Evolutionary conservation across 2,888 invertebrate species (phyloP).

Genomic region (Rhynchonema sp.): DNA sequence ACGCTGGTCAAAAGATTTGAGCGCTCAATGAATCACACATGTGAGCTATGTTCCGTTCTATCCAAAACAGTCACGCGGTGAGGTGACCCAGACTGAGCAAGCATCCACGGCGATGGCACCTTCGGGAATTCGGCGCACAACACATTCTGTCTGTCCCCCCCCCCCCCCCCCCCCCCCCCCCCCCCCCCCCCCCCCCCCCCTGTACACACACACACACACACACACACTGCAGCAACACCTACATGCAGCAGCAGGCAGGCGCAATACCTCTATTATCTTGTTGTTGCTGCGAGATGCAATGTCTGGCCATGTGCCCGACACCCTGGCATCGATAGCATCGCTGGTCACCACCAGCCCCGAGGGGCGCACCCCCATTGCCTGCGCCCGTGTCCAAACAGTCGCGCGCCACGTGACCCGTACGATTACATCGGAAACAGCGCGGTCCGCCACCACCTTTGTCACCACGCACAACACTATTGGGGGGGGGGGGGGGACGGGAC

Average conservation of each 20-base stretch:
- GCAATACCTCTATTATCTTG: too few relatives aligned
- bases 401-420: slow-evolving; percentile 20
- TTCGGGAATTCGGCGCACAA: too few relatives aligned
- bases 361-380: too few relatives aligned
- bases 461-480: too few relatives aligned
- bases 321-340: slow-evolving; percentile 17
- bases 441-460: slow-evolving; percentile 5
- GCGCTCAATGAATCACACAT: too few relatives aligned
- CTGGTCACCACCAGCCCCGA: slow-evolving; percentile 5
- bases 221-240: too few relatives aligned
- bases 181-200: slow-evolving; percentile 11
- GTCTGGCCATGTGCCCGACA: slow-evolving; percentile 20
- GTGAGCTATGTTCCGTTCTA: too few relatives aligned
- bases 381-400: slow-evolving; percentile 14
- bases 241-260: too few relatives aligned
- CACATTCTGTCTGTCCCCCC: slow-evolving; percentile 7
- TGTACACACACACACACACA: not conserved
- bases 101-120: not conserved
- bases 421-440: slow-evolving; percentile 16
- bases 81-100: not conserved
- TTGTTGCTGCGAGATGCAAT: too few relatives aligned
- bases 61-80: too few relatives aligned
- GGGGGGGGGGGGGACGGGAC: too few relatives aligned
- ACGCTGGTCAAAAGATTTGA: too few relatives aligned
- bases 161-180: slow-evolving; percentile 6